Evolutionary conservation across 2,113 vertebrate species (phyloP), one percentile per base, ranked within the genome.

Genomic region (Cygnus atratus): DNA sequence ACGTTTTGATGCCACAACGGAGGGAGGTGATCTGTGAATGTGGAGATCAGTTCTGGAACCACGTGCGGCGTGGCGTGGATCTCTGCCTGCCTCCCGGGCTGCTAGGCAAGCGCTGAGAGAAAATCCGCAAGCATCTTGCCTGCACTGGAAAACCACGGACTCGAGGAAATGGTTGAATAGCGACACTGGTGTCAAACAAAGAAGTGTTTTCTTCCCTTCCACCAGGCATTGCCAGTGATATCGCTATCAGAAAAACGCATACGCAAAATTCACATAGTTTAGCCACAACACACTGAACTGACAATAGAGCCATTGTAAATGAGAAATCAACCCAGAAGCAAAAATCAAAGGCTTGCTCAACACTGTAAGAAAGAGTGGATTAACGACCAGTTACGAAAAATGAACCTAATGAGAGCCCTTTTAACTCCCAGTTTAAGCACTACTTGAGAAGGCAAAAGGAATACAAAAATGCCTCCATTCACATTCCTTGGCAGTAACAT

Each of bases 401-500:
- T 7, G 81, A 95, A 81, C 33, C 92, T 92, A 94, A 94, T 57
- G 86, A 92, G 68, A 96, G 70, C 43, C 68, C 86, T 81, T 81
- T 39, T 59, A 96, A 88, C 68, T 92, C 79, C 33, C 79, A 67
- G 79, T 90, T 96, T 86, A 95, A 95, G 90, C 70, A 35, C 61
- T 50, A 87, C 91, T 82, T 28, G 70, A 77, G 91, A 92, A 95
- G 87, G 94, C 43, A 89, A 91, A 90, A 84, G 55, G 41, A 94
- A 85, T 52, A 87, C 46, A 92, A 89, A 95, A 95, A 84, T 83
- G 89, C 81, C 87, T 95, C 78, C 74, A 43, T 92, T 87, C 81
- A 90, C 94, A 94, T 95, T 95, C 91, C 72, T 91, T 97, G 96
- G 95, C 96, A 96, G 48, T 37, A 96, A 92, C 58, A 79, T 70